These are phyloP conservation scores for Pluvianellus socialis DNA, from an alignment of 2,113 vertebrate species.

Conservation along the genomic window DNA sequence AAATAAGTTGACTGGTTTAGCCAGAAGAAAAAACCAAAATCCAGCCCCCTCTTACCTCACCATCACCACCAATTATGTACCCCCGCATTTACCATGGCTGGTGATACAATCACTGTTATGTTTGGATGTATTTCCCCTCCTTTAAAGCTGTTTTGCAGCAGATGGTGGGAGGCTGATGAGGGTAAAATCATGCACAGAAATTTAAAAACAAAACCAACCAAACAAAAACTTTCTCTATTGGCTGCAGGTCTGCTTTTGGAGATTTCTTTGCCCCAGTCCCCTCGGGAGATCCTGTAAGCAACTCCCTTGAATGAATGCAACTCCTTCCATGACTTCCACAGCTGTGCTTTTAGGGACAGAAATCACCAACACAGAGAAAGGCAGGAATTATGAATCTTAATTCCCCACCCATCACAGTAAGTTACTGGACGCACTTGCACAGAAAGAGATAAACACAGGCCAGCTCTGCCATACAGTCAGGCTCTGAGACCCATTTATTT, in stretches of 20 bases:
- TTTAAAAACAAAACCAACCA: neutral
- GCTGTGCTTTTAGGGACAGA: neutral
- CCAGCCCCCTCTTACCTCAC: neutral
- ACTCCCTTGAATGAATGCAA: neutral
- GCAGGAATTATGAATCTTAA: neutral
- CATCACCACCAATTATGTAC: neutral
- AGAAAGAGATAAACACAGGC: neutral
- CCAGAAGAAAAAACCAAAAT: neutral
- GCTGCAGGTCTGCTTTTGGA: neutral
- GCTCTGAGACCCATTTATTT: neutral
- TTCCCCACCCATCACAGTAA: neutral
- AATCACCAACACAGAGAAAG: neutral
- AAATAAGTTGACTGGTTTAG: neutral
- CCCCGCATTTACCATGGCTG: accelerated
- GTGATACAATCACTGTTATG: neutral
- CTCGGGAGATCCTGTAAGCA: neutral
- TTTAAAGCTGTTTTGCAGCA: neutral
- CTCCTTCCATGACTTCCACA: neutral
- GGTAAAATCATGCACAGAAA: neutral
- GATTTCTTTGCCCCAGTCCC: neutral
- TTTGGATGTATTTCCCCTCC: neutral
- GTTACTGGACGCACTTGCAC: neutral
- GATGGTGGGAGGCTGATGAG: neutral
- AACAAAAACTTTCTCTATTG: neutral
- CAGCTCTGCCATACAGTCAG: neutral